Conservation (phyloP, 2,797 vertebrate genomes). For the Tenualosa thibaudeaui region DNA sequence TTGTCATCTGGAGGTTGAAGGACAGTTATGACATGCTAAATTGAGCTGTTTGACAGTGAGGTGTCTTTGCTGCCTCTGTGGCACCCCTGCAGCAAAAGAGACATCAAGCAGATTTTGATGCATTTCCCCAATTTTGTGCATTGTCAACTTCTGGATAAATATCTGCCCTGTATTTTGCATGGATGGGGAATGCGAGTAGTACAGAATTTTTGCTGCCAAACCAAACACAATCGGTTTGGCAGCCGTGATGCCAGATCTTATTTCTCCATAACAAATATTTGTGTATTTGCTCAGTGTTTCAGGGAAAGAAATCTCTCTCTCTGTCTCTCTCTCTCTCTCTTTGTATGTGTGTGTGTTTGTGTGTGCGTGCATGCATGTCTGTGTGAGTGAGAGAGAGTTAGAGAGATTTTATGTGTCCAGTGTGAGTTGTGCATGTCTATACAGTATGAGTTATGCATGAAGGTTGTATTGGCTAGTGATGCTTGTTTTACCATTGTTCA, state of each 20-base stretch:
- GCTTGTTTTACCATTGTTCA: not conserved
- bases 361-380: not conserved
- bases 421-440: not conserved
- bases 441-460: not conserved
- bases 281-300: not conserved
- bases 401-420: not conserved
- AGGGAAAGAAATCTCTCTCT: not conserved
- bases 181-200: conserved; percentile 8
- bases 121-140: conserved; percentile 14
- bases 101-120: not conserved
- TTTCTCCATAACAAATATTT: conserved; percentile 18
- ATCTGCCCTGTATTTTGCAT: conserved; percentile 6
- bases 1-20: not conserved
- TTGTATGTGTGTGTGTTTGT: not conserved
- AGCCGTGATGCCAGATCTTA: not conserved
- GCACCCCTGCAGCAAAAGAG: not conserved
- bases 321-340: not conserved
- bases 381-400: not conserved
- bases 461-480: not conserved
- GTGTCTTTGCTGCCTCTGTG: not conserved
- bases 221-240: conserved; percentile 23
- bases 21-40: not conserved
- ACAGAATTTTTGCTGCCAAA: conserved; percentile 18
- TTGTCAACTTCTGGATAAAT: conserved; percentile 2
- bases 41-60: conserved; percentile 4